These are phyloP conservation scores for Quiscalus mexicanus DNA, from an alignment of 2,113 vertebrate species.

Conservation along the genomic window DNA sequence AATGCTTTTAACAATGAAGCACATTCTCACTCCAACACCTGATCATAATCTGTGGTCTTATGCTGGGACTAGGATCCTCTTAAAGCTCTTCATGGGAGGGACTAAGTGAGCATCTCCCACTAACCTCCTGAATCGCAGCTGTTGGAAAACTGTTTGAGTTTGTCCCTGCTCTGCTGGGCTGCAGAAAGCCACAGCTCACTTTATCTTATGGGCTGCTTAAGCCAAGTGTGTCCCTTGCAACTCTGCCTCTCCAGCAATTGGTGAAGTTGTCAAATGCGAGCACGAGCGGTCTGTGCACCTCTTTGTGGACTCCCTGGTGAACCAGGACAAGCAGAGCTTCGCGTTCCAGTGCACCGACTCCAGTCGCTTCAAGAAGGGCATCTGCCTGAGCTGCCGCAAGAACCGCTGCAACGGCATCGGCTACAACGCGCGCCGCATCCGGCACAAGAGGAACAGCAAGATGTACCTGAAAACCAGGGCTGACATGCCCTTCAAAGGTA, in stretches of 20 bases:
- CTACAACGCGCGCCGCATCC: slow-evolving; percentile 86
- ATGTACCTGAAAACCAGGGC: slow-evolving; percentile 97
- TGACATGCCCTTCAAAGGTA: slow-evolving; percentile 91
- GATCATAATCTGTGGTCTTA: neutral
- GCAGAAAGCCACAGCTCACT: neutral
- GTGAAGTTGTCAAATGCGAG: slow-evolving; percentile 89
- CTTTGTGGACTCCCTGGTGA: slow-evolving; percentile 94
- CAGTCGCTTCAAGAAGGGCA: slow-evolving; percentile 92
- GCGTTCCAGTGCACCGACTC: slow-evolving; percentile 90
- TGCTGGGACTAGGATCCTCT: neutral
- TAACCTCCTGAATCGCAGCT: neutral
- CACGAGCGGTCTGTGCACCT: slow-evolving; percentile 92
- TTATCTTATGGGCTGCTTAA: neutral
- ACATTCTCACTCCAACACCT: neutral
- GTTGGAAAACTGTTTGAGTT: neutral
- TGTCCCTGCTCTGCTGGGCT: rapidly evolving
- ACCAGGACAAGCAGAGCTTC: slow-evolving; percentile 90
- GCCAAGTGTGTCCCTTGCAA: rapidly evolving
- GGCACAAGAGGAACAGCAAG: slow-evolving; percentile 87
- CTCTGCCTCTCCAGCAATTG: slow-evolving; percentile 76
- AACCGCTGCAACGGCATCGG: slow-evolving; percentile 93
- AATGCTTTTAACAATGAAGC: neutral
- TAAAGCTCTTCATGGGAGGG: neutral
- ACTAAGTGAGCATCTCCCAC: neutral
- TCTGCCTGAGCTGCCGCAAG: slow-evolving; percentile 97